These are phyloP conservation scores for Diorhabda carinulata DNA, from an alignment of 1,140 invertebrate genomes.

Conservation along the genomic window DNA sequence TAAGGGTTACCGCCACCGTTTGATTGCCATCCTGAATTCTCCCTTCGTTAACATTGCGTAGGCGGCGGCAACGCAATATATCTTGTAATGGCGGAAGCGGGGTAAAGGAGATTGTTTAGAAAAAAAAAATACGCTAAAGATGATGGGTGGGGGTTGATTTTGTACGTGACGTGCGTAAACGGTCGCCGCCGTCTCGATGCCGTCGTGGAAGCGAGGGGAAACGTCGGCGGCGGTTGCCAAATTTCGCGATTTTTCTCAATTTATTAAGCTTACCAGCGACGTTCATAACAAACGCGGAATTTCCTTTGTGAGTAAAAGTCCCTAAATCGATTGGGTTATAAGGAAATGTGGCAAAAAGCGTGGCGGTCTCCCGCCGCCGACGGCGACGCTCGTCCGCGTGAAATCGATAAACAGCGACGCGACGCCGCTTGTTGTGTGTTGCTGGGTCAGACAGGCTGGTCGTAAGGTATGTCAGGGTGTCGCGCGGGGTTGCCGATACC, in stretches of 20 bases:
- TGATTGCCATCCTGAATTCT: neutral
- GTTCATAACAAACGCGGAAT: too few species aligned
- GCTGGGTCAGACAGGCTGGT: constrained; percentile 16
- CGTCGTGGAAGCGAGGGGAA: neutral
- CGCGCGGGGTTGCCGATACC: constrained; percentile 12
- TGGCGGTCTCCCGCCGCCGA: neutral
- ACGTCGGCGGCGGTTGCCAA: too few species aligned
- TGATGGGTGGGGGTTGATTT: neutral
- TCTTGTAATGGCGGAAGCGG: neutral
- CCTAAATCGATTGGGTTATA: too few species aligned
- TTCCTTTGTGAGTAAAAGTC: too few species aligned
- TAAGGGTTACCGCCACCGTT: too few species aligned
- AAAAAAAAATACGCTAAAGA: neutral
- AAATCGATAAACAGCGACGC: constrained; percentile 13
- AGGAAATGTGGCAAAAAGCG: neutral
- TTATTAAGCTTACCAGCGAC: too few species aligned
- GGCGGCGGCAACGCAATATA: neutral
- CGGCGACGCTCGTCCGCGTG: neutral
- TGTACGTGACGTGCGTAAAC: constrained; percentile 16
- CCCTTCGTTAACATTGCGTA: neutral
- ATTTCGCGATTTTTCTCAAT: too few species aligned
- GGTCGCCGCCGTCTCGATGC: constrained; percentile 15
- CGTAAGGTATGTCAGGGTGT: constrained; percentile 23
- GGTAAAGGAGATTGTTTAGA: neutral
- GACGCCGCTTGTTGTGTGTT: constrained; percentile 13